Evolutionary conservation across 2,888 invertebrate genomes (phyloP), one percentile per base, ranked within the genome.

Genomic region (Mimas tiliae): DNA sequence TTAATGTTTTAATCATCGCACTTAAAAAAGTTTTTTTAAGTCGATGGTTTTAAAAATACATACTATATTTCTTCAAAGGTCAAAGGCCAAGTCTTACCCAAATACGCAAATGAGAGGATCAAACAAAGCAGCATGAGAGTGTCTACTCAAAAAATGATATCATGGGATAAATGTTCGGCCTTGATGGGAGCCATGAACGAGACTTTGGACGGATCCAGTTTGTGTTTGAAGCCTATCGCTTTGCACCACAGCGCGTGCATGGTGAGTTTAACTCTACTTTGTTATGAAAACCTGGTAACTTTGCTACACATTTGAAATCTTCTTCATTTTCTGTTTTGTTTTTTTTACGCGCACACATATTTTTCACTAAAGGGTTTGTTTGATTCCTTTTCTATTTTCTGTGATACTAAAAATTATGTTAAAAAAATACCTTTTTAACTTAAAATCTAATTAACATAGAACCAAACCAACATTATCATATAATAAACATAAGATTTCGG

Each of bases 101-200:
- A 72, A 34, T 66, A 80, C 11, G 91, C 91, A 0, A 81, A 82
- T 9, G 92, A 92, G 68, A 82, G 93, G 0, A 66, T 80, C 2
- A 84, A 84, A 52, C 78, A 79, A 27, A 83, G 81, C 67, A 88
- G 80, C 64, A 83, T 93, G 87, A 74, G 92, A 2, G 86, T 90
- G 1, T 91, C 92, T 0, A 85, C 79, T 0, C 93, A 93, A 70
- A 76, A 73, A 34, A 51, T 88, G 68, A 81, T 91, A 3, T 82
- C 89, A 0, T 72, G 73, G 69, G 67, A 73, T 1, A 71, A 72
- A 45, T 91, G 93, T 71, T 69, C 68, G 2, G 71, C 66, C 1
- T 27, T 74, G 38, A 70, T 88, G 74, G 52, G 70, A 3, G 64
- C 58, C 0, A 65, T 75, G 0, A 79, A 82, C n/a, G 72, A 78